Evolutionary conservation across 1,140 invertebrate genomes (phyloP).

Genomic region (Helicoverpa zea): DNA sequence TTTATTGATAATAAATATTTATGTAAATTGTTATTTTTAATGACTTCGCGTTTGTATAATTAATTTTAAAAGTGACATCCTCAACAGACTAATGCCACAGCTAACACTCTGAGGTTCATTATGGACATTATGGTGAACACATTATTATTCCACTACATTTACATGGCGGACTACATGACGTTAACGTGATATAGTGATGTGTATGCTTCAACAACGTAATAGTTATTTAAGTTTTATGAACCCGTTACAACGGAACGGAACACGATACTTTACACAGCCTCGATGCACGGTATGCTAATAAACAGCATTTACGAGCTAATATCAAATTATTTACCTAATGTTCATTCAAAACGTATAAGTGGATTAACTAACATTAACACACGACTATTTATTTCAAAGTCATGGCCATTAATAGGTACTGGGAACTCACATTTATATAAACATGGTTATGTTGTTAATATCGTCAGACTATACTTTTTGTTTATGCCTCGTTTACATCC

Average conservation of each 20-base stretch:
- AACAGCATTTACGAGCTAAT: not conserved
- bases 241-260: not conserved
- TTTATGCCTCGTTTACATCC: no score
- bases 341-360: not conserved
- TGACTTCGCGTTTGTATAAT: conserved; percentile 3
- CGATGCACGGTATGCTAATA: not conserved
- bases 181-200: not conserved
- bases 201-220: not conserved
- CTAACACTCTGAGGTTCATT: not conserved
- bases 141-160: not conserved
- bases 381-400: no score
- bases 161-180: not conserved
- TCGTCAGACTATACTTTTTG: no score
- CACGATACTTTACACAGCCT: not conserved
- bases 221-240: conserved; percentile 3
- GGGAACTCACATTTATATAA: no score
- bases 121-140: not conserved
- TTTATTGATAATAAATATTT: not conserved
- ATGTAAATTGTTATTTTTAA: conserved; percentile 4
- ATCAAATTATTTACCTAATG: not conserved
- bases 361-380: no score
- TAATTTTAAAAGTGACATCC: not conserved
- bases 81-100: not conserved
- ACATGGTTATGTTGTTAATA: no score
- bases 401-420: no score